Conservation (phyloP, 2,797 vertebrate genomes). For the Champsocephalus gunnari region DNA sequence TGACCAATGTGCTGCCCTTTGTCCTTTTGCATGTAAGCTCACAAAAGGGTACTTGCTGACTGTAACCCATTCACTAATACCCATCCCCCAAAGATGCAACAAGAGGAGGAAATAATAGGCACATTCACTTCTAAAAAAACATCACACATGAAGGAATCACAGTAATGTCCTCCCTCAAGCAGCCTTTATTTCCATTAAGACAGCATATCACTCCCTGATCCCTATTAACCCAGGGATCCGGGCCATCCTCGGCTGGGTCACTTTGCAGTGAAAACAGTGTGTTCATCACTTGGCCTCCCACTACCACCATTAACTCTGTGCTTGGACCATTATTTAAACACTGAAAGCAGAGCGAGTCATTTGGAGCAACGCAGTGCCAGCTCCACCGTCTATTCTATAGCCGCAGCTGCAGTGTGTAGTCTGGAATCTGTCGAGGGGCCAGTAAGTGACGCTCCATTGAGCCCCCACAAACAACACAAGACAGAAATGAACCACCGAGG, state of each 20-base stretch:
- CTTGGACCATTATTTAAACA: constrained; percentile 80
- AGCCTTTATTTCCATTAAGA: constrained; percentile 76
- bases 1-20: constrained; percentile 57
- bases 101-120: constrained; percentile 65
- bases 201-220: constrained; percentile 69
- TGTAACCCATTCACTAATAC: constrained; percentile 55
- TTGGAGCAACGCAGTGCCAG: constrained; percentile 70
- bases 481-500: constrained; percentile 76
- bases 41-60: constrained; percentile 64
- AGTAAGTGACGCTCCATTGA: constrained; percentile 81
- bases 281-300: constrained; percentile 74
- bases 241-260: constrained; percentile 58
- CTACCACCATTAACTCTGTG: constrained; percentile 71
- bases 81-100: constrained; percentile 63
- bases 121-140: constrained; percentile 67
- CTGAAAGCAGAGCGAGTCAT: constrained; percentile 72
- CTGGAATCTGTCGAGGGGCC: constrained; percentile 80
- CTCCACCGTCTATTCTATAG: constrained; percentile 64
- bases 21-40: constrained; percentile 52
- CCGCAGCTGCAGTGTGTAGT: constrained; percentile 77
- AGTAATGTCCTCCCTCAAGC: constrained; percentile 72
- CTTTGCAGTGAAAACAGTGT: constrained; percentile 64
- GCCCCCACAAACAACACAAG: constrained; percentile 78
- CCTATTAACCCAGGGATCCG: constrained; percentile 65
- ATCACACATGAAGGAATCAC: constrained; percentile 68